phyloP scores from a whole-genome alignment of 2,797 vertebrate genomes.

The Threskiornis aethiopicus region DNA sequence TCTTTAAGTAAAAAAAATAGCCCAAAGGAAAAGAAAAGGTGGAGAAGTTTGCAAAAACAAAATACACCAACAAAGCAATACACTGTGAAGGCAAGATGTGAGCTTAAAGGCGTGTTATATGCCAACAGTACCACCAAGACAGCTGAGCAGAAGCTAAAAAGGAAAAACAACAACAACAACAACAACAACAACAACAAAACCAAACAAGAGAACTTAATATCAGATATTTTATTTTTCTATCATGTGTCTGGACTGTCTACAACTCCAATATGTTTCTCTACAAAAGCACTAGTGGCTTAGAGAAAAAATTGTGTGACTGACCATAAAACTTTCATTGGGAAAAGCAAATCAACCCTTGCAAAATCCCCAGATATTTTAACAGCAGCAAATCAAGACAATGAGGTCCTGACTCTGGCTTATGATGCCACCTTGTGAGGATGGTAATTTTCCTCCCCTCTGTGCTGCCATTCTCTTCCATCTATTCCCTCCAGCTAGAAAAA shows the following conservation, averaged over 20 bases:
- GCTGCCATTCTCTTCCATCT: not conserved
- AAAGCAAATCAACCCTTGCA: not conserved
- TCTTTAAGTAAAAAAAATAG: not conserved
- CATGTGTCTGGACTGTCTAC: not conserved
- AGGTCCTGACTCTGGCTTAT: not conserved
- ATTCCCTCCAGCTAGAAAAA: not conserved
- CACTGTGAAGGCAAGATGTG: not conserved
- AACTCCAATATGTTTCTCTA: not conserved
- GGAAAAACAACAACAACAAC: too few species aligned
- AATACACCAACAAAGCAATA: not conserved
- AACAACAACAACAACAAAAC: too few species aligned
- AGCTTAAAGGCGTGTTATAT: not conserved
- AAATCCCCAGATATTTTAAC: not conserved
- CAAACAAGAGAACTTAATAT: not conserved
- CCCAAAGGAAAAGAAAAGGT: not conserved
- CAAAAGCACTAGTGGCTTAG: not conserved
- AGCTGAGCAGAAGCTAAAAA: not conserved
- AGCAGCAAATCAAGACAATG: not conserved
- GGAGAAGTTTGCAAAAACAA: not conserved
- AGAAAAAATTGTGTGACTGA: not conserved
- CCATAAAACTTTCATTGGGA: not conserved
- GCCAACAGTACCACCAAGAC: not conserved
- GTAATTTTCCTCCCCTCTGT: not conserved
- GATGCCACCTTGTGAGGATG: not conserved
- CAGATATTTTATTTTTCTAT: not conserved